These are phyloP conservation scores for Pterophyllum scalare DNA, from an alignment of 2,113 vertebrate species.

Conservation along the genomic window DNA sequence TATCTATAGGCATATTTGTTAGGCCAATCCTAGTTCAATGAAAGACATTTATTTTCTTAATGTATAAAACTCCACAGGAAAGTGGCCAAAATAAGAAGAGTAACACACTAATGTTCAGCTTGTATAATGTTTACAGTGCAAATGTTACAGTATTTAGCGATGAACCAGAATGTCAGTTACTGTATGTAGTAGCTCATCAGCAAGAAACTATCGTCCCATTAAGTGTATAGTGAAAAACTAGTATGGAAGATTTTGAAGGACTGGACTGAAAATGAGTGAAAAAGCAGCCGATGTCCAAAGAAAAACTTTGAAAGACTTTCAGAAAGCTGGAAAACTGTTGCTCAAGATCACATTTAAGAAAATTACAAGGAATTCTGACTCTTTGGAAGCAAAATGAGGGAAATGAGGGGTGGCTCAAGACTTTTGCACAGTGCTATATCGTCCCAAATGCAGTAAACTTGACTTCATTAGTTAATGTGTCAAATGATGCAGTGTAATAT, in stretches of 20 bases:
- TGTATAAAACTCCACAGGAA: no score
- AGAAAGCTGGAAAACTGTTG: not conserved
- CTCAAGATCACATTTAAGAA: not conserved
- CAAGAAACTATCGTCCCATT: not conserved
- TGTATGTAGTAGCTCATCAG: not conserved
- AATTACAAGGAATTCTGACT: not conserved
- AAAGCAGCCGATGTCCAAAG: no score
- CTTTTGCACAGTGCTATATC: not conserved
- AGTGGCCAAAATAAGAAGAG: no score
- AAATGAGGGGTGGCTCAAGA: not conserved
- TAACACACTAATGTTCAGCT: no score
- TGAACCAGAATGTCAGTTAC: not conserved
- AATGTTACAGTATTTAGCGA: not conserved
- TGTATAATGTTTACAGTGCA: not conserved
- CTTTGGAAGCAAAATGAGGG: not conserved
- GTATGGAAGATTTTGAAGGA: no score
- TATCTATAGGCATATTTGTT: no score
- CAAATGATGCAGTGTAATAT: not conserved
- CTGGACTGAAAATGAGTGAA: no score
- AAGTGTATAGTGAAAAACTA: no score
- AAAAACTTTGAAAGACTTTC: no score
- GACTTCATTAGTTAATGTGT: not conserved
- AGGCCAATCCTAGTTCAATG: no score
- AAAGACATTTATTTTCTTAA: no score
- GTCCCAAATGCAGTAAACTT: not conserved